phyloP scores from a whole-genome alignment of 2,113 vertebrate species.

The Microtus richardsoni region DNA sequence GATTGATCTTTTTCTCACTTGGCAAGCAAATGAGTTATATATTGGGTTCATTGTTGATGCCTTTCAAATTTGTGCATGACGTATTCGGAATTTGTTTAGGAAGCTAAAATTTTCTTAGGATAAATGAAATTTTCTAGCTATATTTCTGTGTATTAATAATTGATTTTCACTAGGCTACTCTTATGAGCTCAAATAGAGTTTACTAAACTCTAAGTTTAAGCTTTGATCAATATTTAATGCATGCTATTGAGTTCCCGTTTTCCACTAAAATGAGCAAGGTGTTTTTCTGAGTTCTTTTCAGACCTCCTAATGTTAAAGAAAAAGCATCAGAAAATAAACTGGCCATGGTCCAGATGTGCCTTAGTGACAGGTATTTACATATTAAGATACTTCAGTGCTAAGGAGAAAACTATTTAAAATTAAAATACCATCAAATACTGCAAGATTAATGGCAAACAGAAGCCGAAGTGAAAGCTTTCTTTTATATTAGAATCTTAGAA shows the following conservation, averaged over 20 bases:
- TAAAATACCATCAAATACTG: neutral
- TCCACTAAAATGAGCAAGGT: neutral
- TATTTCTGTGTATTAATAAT: neutral
- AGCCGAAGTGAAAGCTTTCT: neutral
- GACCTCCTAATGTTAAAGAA: neutral
- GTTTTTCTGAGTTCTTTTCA: constrained; percentile 5
- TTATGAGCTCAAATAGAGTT: constrained; percentile 43
- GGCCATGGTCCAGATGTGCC: neutral
- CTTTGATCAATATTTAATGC: constrained; percentile 32
- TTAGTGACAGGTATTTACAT: neutral
- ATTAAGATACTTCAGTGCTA: neutral
- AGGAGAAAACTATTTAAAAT: constrained; percentile 33
- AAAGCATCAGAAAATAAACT: constrained; percentile 15
- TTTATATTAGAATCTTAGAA: neutral
- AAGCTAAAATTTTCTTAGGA: neutral
- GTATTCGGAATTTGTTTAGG: neutral
- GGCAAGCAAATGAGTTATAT: neutral
- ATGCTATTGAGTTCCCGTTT: neutral
- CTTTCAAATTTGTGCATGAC: constrained; percentile 2
- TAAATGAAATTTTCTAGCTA: neutral
- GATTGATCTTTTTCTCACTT: constrained; percentile 1
- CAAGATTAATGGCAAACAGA: neutral
- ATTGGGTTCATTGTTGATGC: neutral
- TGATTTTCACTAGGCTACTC: neutral
- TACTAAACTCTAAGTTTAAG: constrained; percentile 8